Evolutionary conservation across 2,888 invertebrate species (phyloP), one percentile per base, ranked within the genome.

Genomic region (Eustalomyia histrio): DNA sequence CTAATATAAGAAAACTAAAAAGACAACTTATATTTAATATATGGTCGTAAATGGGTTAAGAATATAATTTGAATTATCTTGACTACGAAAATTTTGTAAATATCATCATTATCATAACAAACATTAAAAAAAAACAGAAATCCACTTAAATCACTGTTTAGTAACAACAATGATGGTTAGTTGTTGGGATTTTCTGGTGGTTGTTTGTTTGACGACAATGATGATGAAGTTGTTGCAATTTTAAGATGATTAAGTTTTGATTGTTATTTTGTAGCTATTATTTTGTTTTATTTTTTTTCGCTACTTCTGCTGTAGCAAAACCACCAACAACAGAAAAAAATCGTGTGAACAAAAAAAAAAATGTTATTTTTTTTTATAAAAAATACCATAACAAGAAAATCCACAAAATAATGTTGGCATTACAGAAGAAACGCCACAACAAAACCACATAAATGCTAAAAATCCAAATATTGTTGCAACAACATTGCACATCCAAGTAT

Each of bases 211-310:
- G 53, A 50, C 39, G 12, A 55, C 24, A 52, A 24, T 47, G 35
- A 39, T 69, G 61, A 76, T 76, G 53, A 72, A 73, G 63, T 58
- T 76, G 63, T 68, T 63, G 61, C 21, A 63, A 63, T 72, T 72
- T 68, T 17, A 53, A 80, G 63, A 76, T 73, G 73, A 80, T 80
- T 80, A 76, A 24, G 53, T 80, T 76, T 76, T 69, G 35, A 73
- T 65, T 69, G 67, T 76, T 29, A 58, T 65, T 60, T 24, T 69
- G 10, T 39, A 58, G 8, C 39, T 43, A 47, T 69, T 69, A 35
- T 47, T 58, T 5, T 72, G 14, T 35, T 16, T 61, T 16, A 12
- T 53, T 16, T 21, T 16, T 12, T 39, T 50, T 24, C 39, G 14
- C 39, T 24, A 1, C 6, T 50, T 29, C 39, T 21, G 24, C 16